A percentile compares a stretch with the other conserved stretches of the same genome.
phyloP scores from a whole-genome alignment of 2,113 vertebrate genomes.

The Centropus unirufus region DNA sequence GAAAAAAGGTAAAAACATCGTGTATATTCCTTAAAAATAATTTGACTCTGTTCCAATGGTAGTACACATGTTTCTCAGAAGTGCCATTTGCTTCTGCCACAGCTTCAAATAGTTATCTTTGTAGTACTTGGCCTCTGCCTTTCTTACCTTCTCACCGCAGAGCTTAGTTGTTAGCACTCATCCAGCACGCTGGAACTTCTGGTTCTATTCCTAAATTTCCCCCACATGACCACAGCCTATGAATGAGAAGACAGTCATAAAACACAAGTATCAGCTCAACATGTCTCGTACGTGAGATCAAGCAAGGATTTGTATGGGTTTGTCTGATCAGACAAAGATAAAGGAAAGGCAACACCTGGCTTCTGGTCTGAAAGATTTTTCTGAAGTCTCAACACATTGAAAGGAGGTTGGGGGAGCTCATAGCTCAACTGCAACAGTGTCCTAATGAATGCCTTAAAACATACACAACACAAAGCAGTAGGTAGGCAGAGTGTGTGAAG shows the following conservation, averaged over 20 bases:
- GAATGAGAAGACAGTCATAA: neutral
- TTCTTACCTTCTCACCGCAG: neutral
- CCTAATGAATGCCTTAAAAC: neutral
- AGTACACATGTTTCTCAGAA: neutral
- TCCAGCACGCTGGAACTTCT: neutral
- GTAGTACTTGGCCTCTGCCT: neutral
- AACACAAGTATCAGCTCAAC: neutral
- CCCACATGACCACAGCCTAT: neutral
- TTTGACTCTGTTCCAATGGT: neutral
- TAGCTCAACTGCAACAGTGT: neutral
- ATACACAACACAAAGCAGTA: neutral
- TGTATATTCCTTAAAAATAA: neutral
- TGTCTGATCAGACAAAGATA: neutral
- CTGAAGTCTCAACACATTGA: neutral
- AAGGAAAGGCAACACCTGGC: neutral
- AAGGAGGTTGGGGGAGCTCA: neutral
- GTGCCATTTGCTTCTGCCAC: neutral
- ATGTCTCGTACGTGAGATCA: neutral
- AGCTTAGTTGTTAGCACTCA: neutral
- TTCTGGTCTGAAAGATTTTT: neutral
- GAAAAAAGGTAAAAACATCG: neutral
- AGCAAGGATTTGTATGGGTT: neutral
- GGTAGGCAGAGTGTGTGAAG: neutral
- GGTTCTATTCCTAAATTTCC: neutral
- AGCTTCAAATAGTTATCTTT: neutral